Evolutionary conservation across 2,797 vertebrate species (phyloP).

Genomic region (Pagetopsis macropterus): DNA sequence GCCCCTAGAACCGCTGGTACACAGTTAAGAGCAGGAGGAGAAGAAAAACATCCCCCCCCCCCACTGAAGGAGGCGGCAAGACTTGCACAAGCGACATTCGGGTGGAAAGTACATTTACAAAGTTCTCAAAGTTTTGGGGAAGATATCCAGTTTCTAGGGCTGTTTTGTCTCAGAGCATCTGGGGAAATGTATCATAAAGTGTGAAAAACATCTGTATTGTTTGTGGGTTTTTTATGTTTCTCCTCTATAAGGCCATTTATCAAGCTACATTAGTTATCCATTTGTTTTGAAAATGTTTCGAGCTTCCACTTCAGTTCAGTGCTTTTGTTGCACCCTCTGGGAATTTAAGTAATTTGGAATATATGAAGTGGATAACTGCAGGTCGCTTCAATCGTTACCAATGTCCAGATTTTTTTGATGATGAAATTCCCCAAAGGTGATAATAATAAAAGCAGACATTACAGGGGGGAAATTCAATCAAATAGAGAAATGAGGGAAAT

Average conservation of each 20-base stretch:
- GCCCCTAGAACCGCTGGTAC: slow-evolving; percentile 80
- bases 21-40: slow-evolving; percentile 82
- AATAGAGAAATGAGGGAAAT: slow-evolving; percentile 21
- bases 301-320: slow-evolving; percentile 11
- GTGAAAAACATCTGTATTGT: not conserved
- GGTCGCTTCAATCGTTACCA: slow-evolving; percentile 14
- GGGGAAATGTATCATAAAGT: slow-evolving; percentile 35
- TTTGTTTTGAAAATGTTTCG: slow-evolving; percentile 31
- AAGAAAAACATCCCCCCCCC: slow-evolving; percentile 69
- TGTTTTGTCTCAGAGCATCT: slow-evolving; percentile 58
- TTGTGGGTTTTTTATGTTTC: not conserved
- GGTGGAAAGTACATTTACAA: slow-evolving; percentile 72
- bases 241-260: slow-evolving; percentile 12
- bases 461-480: slow-evolving; percentile 8
- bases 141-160: slow-evolving; percentile 53
- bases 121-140: slow-evolving; percentile 75
- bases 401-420: slow-evolving; percentile 28
- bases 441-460: slow-evolving; percentile 18
- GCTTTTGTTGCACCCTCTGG: slow-evolving; percentile 15
- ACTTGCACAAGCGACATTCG: slow-evolving; percentile 72
- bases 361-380: slow-evolving; percentile 14
- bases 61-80: slow-evolving; percentile 70
- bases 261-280: slow-evolving; percentile 27
- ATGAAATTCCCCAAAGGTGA: slow-evolving; percentile 10
- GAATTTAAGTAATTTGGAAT: slow-evolving; percentile 33